phyloP scores from a whole-genome alignment of 2,797 vertebrate genomes.

The Ptychobarbus kaznakovi region DNA sequence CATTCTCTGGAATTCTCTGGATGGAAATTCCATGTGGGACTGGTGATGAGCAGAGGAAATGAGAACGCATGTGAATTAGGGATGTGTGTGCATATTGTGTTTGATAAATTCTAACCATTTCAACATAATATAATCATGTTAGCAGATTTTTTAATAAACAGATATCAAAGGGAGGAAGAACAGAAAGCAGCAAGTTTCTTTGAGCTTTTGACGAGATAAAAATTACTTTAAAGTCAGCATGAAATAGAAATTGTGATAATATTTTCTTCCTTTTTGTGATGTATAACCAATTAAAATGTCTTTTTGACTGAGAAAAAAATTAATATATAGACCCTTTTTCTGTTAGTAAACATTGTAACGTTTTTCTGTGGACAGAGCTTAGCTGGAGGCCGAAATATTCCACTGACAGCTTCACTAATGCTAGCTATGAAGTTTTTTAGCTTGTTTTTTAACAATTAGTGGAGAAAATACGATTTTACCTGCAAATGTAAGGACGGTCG shows the following conservation, averaged over 20 bases:
- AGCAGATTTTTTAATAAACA: not conserved
- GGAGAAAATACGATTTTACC: no score
- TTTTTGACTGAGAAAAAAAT: not conserved
- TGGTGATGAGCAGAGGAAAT: constrained; percentile 25
- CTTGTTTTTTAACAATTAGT: no score
- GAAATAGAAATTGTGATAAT: not conserved
- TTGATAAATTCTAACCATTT: not conserved
- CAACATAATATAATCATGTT: constrained; percentile 8
- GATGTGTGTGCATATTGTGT: not conserved
- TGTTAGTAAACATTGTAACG: no score
- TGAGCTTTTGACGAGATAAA: not conserved
- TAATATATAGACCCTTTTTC: no score
- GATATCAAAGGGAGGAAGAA: not conserved
- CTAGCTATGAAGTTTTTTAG: no score
- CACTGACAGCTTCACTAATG: no score
- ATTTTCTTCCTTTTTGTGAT: not conserved
- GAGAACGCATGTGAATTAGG: constrained; percentile 9
- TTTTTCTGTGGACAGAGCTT: no score
- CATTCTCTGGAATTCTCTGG: not conserved
- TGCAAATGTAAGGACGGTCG: no score
- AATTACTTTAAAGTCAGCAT: not conserved
- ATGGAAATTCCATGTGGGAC: not conserved
- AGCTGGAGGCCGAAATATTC: no score
- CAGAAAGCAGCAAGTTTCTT: not conserved
- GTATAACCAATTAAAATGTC: not conserved